phyloP scores from a whole-genome alignment of 2,888 invertebrate genomes.

The Fragum whitleyi region DNA sequence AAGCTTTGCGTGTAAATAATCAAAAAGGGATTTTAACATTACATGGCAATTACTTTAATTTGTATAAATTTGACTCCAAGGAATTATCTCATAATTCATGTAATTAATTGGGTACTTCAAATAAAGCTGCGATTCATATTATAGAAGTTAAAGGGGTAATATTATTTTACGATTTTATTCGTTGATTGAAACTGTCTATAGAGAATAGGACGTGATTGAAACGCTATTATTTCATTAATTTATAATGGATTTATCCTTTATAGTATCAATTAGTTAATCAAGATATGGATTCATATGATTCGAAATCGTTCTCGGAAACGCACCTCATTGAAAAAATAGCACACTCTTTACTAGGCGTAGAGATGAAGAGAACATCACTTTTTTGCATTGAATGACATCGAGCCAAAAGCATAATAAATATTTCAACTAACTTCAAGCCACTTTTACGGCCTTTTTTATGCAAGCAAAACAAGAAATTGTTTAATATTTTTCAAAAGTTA shows the following conservation, averaged over 20 bases:
- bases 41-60: too few relatives aligned
- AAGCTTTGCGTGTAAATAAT: too few relatives aligned
- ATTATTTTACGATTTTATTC: constrained; percentile 34
- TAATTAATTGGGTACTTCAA: neutral
- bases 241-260: constrained; percentile 57
- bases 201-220: constrained; percentile 40
- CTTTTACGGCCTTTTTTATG: too few relatives aligned
- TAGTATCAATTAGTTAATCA: constrained; percentile 52
- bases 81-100: neutral
- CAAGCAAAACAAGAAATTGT: too few relatives aligned
- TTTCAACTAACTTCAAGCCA: too few relatives aligned
- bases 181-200: constrained; percentile 33
- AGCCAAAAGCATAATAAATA: too few relatives aligned
- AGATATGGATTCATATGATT: constrained; percentile 40
- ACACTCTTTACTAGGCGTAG: too few relatives aligned
- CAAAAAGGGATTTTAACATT: too few relatives aligned
- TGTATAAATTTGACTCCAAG: too few relatives aligned
- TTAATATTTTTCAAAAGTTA: too few relatives aligned
- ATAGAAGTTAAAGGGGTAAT: constrained; percentile 1
- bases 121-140: neutral
- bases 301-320: constrained; percentile 20
- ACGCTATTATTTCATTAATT: constrained; percentile 58
- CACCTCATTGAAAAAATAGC: neutral
- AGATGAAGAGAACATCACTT: too few relatives aligned
- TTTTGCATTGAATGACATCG: too few relatives aligned